Evolutionary conservation across 2,797 vertebrate genomes (phyloP).

Genomic region (Acanthiza pusilla): DNA sequence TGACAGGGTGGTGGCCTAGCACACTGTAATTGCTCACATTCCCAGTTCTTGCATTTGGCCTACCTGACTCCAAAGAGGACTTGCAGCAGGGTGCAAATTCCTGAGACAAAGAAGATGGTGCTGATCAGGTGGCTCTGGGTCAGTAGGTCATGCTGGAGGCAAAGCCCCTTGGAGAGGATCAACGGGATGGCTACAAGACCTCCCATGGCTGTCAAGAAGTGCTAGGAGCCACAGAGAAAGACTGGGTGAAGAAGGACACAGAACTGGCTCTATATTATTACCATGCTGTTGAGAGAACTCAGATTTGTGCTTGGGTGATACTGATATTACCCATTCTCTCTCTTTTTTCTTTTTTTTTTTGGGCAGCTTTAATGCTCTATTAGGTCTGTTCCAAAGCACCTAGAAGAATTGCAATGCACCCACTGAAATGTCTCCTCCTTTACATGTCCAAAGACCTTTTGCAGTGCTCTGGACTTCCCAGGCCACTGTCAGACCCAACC

Average conservation of each 20-base stretch:
- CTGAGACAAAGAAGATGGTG: conserved; percentile 95
- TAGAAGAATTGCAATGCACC: neutral
- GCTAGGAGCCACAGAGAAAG: conserved; percentile 74
- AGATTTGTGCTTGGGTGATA: neutral
- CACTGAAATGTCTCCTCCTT: neutral
- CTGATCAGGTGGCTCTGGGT: conserved; percentile 95
- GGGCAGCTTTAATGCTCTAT: neutral
- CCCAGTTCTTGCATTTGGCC: conserved; percentile 8
- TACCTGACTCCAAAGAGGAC: conserved; percentile 93
- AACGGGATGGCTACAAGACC: conserved; percentile 89
- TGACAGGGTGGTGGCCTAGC: neutral
- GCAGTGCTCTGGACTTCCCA: neutral
- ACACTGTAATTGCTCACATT: fast-evolving
- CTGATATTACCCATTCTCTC: neutral
- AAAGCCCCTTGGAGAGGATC: conserved; percentile 89
- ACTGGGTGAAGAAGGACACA: neutral
- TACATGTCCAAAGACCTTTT: neutral
- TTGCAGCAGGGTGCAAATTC: conserved; percentile 92
- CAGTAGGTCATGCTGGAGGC: conserved; percentile 88
- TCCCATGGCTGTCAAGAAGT: conserved; percentile 93
- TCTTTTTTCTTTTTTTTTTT: neutral
- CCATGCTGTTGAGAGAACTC: neutral
- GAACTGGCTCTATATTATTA: neutral
- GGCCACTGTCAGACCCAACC: neutral
- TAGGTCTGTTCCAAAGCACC: neutral